Conservation (phyloP, 2,797 vertebrate species). For the Diceros bicornis region DNA sequence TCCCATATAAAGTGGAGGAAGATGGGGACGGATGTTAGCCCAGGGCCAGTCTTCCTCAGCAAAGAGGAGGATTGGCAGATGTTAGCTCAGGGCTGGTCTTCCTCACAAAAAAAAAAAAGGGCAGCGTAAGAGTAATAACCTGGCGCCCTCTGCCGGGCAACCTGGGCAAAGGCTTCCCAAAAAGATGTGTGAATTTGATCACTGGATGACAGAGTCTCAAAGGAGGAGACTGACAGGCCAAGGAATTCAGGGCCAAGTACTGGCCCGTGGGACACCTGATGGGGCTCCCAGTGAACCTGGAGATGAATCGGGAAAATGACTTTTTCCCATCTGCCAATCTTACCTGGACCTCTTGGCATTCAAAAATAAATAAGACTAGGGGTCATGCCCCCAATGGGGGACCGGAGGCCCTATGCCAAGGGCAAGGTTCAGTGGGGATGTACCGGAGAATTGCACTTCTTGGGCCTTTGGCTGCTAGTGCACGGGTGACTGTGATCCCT, state of each 20-base stretch:
- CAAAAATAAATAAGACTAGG: not conserved
- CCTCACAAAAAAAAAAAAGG: not conserved
- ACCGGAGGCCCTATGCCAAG: not conserved
- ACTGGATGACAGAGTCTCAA: not conserved
- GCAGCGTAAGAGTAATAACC: not conserved
- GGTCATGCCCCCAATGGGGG: not conserved
- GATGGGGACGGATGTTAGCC: too few relatives aligned
- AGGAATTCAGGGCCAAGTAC: not conserved
- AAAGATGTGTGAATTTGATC: not conserved
- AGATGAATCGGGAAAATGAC: not conserved
- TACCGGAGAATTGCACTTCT: not conserved
- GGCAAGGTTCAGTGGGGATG: not conserved
- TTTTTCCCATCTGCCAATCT: not conserved
- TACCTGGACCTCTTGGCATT: not conserved
- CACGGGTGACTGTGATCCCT: not conserved
- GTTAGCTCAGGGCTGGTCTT: too few relatives aligned
- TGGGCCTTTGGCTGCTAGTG: not conserved
- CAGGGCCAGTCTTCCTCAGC: too few relatives aligned
- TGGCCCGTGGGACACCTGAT: not conserved
- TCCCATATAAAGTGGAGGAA: too few relatives aligned
- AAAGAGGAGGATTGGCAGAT: too few relatives aligned
- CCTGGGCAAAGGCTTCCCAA: not conserved
- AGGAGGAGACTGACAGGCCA: not conserved
- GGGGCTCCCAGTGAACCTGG: not conserved
- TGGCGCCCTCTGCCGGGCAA: conserved; percentile 40